Percentiles rank a stretch among this genome's conserved stretches.
Evolutionary conservation across 1,140 invertebrate species (phyloP).

Genomic region (Drosophila nikananu): DNA sequence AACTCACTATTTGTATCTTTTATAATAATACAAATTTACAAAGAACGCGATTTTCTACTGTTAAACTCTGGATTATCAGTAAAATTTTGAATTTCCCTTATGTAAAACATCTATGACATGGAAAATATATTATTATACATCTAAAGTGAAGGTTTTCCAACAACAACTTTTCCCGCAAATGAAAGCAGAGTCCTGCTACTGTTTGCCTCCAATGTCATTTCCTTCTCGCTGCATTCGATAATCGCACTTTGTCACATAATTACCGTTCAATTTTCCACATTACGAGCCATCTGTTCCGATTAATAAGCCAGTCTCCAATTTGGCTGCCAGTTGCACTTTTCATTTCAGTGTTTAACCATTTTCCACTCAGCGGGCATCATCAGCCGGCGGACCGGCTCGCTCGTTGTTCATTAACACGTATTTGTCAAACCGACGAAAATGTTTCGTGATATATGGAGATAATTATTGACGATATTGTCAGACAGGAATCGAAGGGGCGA

Average conservation of each 20-base stretch:
- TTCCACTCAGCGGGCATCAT: constrained; percentile 20
- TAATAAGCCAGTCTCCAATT: constrained; percentile 42
- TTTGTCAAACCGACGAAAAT: constrained; percentile 64
- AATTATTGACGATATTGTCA: constrained; percentile 73
- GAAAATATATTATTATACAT: not conserved
- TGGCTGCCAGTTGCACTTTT: constrained; percentile 39
- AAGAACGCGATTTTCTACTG: too few species aligned
- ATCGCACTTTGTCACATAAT: constrained; percentile 43
- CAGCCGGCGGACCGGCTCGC: not conserved
- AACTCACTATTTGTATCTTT: too few species aligned
- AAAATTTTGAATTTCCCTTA: too few species aligned
- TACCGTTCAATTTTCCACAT: constrained; percentile 49
- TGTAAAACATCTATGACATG: not conserved
- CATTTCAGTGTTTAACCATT: constrained; percentile 22
- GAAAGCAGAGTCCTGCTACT: not conserved
- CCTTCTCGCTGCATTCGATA: constrained; percentile 7
- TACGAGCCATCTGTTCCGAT: constrained; percentile 61
- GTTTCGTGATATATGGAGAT: constrained; percentile 76
- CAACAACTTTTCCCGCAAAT: not conserved
- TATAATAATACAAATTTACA: too few species aligned
- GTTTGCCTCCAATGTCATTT: not conserved
- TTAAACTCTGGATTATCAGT: too few species aligned
- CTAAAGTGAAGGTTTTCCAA: not conserved
- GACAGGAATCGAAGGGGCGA: constrained; percentile 13
- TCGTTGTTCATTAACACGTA: constrained; percentile 60